Percentiles rank a stretch among this genome's conserved stretches.
These are phyloP conservation scores for Hafferia zeledoni DNA, from an alignment of 2,797 vertebrate species.

Conservation along the genomic window DNA sequence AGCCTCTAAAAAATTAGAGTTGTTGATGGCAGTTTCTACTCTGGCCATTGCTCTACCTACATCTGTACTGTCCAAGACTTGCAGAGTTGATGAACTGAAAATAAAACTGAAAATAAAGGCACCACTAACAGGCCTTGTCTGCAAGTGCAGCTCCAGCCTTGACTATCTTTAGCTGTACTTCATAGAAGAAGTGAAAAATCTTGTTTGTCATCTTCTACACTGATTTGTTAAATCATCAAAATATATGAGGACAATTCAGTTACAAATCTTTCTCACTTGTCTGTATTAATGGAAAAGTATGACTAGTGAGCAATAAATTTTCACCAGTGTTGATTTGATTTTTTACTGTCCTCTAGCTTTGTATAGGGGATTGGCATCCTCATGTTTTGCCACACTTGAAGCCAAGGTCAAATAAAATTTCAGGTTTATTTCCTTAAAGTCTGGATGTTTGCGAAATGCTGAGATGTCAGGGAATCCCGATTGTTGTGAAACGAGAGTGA, in stretches of 20 bases:
- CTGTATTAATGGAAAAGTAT: background rate
- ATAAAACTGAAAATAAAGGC: background rate
- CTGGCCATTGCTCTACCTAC: background rate
- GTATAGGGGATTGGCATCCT: background rate
- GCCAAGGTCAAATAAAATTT: background rate
- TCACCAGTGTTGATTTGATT: rapidly evolving
- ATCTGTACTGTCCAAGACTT: background rate
- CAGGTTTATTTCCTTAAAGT: background rate
- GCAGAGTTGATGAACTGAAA: background rate
- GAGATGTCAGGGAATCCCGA: background rate
- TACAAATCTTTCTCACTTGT: background rate
- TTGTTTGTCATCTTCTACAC: background rate
- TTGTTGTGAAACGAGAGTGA: background rate
- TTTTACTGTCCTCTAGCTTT: background rate
- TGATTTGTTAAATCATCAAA: background rate
- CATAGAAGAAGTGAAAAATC: background rate
- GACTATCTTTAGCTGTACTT: background rate
- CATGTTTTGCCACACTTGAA: background rate
- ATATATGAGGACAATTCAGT: background rate
- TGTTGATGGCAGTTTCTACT: background rate
- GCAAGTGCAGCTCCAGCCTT: background rate
- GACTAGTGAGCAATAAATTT: background rate
- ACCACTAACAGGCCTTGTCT: background rate
- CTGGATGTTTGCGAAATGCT: background rate
- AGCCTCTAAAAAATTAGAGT: background rate